Percentiles rank a stretch among this genome's conserved stretches.
Evolutionary conservation across 2,797 vertebrate genomes (phyloP).

Genomic region (Pangasius djambal): DNA sequence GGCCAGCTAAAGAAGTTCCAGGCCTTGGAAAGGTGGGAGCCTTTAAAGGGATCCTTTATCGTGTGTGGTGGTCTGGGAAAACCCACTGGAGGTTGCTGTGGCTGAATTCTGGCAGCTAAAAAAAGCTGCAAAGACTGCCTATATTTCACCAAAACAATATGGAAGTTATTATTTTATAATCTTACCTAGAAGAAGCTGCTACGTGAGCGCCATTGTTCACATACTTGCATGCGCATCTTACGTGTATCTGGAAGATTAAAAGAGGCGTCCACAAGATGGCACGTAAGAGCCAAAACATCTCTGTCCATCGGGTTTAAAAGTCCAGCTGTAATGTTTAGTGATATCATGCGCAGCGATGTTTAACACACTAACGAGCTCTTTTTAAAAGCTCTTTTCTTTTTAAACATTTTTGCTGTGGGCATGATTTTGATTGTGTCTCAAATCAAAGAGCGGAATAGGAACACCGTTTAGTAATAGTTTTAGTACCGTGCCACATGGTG

Average conservation of each 20-base stretch:
- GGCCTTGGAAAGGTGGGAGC: neutral
- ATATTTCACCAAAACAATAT: neutral
- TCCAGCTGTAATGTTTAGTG: neutral
- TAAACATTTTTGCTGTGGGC: neutral
- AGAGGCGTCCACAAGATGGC: neutral
- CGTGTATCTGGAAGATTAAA: neutral
- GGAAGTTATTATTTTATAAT: neutral
- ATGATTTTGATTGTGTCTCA: neutral
- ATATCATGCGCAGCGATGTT: neutral
- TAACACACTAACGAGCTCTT: neutral
- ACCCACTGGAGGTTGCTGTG: neutral
- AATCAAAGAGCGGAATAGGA: neutral
- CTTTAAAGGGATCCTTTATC: neutral
- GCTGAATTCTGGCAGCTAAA: neutral
- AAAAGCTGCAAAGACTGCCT: neutral
- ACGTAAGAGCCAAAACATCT: neutral
- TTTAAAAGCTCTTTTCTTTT: neutral
- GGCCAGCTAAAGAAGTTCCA: neutral
- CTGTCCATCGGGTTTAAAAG: neutral
- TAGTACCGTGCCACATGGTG: neutral
- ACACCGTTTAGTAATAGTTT: neutral
- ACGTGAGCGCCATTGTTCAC: neutral
- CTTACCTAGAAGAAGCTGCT: neutral
- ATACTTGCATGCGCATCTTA: neutral
- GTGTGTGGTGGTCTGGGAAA: slow-evolving; percentile 4